Percentiles rank a stretch among this genome's conserved stretches.
phyloP scores from a whole-genome alignment of 2,888 invertebrate species.

The Lottia scabra region DNA sequence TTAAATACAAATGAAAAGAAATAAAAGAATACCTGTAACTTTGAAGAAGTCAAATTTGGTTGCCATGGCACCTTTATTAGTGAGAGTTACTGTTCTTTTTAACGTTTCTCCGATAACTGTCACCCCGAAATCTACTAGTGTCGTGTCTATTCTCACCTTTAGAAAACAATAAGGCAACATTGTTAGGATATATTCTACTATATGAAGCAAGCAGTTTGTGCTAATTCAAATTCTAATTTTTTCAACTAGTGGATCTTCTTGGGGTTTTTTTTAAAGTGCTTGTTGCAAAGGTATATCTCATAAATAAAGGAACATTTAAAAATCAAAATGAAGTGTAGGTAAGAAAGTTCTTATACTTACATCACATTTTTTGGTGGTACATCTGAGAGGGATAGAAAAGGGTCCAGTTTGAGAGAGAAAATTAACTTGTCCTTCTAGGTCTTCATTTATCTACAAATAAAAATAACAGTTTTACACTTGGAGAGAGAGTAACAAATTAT shows the following conservation, averaged over 20 bases:
- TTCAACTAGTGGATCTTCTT: too few relatives aligned
- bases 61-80: slow-evolving; percentile 67
- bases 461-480: background rate
- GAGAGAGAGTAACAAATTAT: too few relatives aligned
- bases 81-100: slow-evolving; percentile 60
- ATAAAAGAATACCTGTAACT: slow-evolving; percentile 42
- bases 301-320: too few relatives aligned
- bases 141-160: slow-evolving; percentile 63
- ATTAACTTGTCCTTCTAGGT: slow-evolving; percentile 65
- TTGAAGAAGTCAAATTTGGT: slow-evolving; percentile 67
- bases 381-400: slow-evolving; percentile 66
- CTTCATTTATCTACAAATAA: slow-evolving; percentile 65
- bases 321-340: too few relatives aligned
- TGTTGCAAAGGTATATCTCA: too few relatives aligned
- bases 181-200: background rate
- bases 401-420: slow-evolving; percentile 68
- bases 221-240: too few relatives aligned
- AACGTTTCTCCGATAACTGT: slow-evolving; percentile 68
- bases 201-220: too few relatives aligned
- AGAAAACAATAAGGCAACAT: background rate
- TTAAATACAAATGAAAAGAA: too few relatives aligned
- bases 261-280: too few relatives aligned
- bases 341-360: slow-evolving; percentile 47
- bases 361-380: slow-evolving; percentile 69
- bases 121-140: slow-evolving; percentile 64